Conservation (phyloP, 2,888 invertebrate genomes). For the Oligia strigilis region DNA sequence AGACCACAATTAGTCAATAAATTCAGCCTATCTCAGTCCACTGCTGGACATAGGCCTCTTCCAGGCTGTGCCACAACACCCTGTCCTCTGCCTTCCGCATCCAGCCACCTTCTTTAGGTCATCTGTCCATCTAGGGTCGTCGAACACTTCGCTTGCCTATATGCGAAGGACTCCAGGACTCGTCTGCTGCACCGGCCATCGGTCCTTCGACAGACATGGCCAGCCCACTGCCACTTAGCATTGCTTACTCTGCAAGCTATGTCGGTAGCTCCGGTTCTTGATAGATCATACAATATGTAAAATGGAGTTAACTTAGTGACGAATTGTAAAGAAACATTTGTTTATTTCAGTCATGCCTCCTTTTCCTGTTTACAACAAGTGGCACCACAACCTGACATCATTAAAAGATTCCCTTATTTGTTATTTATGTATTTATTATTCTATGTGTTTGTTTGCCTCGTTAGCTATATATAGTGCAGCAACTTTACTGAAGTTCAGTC, state of each 20-base stretch:
- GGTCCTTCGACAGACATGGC: neutral
- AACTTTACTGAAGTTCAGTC: neutral
- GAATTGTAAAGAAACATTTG: neutral
- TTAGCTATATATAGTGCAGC: neutral
- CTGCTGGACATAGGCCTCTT: too few species aligned
- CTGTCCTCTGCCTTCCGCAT: too few species aligned
- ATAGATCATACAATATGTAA: neutral
- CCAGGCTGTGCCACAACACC: too few species aligned
- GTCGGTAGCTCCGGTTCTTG: neutral
- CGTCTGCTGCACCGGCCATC: too few species aligned
- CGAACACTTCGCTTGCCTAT: too few species aligned
- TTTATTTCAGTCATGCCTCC: neutral
- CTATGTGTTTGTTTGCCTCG: neutral
- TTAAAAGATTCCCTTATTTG: neutral
- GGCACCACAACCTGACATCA: neutral
- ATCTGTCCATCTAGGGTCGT: too few species aligned
- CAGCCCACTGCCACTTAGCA: neutral
- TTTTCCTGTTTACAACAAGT: conserved; percentile 14
- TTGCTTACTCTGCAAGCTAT: neutral
- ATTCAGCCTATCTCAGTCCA: too few species aligned
- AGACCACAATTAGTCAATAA: too few species aligned
- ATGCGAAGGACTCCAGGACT: neutral
- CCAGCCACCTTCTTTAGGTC: too few species aligned
- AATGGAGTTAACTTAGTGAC: neutral
- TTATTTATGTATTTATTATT: neutral